Conservation (phyloP, 1,140 invertebrate species). For the Dryas iulia region DNA sequence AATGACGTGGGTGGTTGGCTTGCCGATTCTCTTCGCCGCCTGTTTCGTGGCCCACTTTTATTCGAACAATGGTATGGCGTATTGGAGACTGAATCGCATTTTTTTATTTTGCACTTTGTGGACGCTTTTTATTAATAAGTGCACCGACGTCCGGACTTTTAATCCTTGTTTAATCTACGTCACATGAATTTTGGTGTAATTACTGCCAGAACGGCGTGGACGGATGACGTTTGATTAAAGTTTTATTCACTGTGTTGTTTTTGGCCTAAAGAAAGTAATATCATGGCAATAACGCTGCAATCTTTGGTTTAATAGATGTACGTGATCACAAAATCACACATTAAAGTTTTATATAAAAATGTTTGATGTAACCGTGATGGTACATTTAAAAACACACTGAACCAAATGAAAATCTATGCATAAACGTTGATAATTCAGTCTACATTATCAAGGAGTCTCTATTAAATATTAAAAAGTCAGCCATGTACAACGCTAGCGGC, state of each 20-base stretch:
- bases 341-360: no score
- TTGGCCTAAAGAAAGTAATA: constrained; percentile 27
- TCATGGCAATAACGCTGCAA: constrained; percentile 15
- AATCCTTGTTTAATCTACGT: constrained; percentile 26
- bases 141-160: constrained; percentile 23
- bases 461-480: no score
- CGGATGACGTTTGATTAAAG: constrained; percentile 38
- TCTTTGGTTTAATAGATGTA: constrained; percentile 7
- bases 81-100: constrained; percentile 33
- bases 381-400: no score
- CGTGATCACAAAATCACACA: no score
- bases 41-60: constrained; percentile 45
- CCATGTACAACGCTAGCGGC: no score
- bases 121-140: constrained; percentile 26
- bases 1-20: constrained; percentile 63
- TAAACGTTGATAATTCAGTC: no score
- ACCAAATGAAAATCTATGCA: no score
- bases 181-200: constrained; percentile 37
- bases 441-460: no score
- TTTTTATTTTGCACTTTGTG: constrained; percentile 30
- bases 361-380: no score
- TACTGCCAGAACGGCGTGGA: constrained; percentile 27
- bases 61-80: constrained; percentile 35
- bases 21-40: constrained; percentile 44
- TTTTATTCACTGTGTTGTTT: constrained; percentile 25